These are phyloP conservation scores for Timema cristinae DNA, from an alignment of 2,888 invertebrate species.

Conservation along the genomic window DNA sequence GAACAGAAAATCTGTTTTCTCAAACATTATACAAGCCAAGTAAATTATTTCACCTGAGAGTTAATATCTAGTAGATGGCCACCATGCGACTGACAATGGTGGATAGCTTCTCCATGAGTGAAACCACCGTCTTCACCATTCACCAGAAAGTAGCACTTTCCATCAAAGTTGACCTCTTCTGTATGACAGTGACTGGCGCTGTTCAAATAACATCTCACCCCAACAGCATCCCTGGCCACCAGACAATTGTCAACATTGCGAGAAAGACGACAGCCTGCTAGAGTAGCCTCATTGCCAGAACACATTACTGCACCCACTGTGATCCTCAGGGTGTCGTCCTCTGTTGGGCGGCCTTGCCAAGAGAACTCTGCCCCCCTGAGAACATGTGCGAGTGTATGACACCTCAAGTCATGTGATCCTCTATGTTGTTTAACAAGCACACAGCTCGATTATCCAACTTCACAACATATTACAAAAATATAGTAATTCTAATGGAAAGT, in stretches of 20 bases:
- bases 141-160: conserved; percentile 47
- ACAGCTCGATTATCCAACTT: too few species aligned
- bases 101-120: conserved; percentile 45
- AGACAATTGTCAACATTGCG: conserved; percentile 36
- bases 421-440: too few species aligned
- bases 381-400: conserved; percentile 20
- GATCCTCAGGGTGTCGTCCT: conserved; percentile 40
- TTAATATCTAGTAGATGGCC: conserved; percentile 48
- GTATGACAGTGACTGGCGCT: conserved; percentile 45
- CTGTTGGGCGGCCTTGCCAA: conserved; percentile 46
- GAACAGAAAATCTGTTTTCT: background rate
- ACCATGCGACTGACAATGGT: conserved; percentile 45
- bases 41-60: conserved; percentile 37
- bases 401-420: too few species aligned
- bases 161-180: conserved; percentile 49
- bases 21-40: background rate
- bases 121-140: conserved; percentile 30
- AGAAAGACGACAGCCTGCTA: conserved; percentile 32
- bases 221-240: conserved; percentile 44
- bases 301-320: conserved; percentile 44
- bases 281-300: conserved; percentile 45
- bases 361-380: conserved; percentile 49
- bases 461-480: too few species aligned
- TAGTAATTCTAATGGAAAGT: too few species aligned
- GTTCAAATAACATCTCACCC: conserved; percentile 45